phyloP scores from a whole-genome alignment of 2,888 invertebrate genomes.

The Cremastinae sp. region DNA sequence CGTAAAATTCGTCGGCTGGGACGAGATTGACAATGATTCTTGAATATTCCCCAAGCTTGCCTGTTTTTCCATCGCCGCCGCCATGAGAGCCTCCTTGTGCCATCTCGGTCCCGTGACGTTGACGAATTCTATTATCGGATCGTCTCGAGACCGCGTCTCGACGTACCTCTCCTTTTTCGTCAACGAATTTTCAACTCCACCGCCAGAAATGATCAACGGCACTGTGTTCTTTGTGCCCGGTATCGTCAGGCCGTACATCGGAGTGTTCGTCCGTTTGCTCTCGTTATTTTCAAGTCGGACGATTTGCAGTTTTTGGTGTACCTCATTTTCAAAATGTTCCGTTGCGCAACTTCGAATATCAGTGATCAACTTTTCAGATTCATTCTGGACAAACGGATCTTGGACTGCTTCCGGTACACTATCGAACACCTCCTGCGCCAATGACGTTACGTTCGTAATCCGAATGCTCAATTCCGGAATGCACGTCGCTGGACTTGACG shows the following conservation, averaged over 20 bases:
- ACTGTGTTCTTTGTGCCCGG: constrained; percentile 52
- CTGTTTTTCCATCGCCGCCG: constrained; percentile 1
- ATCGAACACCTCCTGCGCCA: constrained; percentile 70
- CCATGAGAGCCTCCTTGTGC: constrained; percentile 22
- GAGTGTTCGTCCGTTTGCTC: constrained; percentile 7
- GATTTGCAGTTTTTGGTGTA: constrained; percentile 34
- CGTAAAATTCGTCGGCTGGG: too few relatives aligned
- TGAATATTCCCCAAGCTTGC: too few relatives aligned
- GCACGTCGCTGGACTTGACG: background rate
- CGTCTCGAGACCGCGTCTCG: too few relatives aligned
- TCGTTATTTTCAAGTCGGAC: constrained; percentile 32
- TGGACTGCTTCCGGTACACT: constrained; percentile 52
- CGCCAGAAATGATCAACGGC: constrained; percentile 46
- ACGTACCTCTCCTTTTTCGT: too few relatives aligned
- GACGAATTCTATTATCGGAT: constrained; percentile 2
- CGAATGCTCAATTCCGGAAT: constrained; percentile 67
- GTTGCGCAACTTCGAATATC: too few relatives aligned
- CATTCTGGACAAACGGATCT: background rate
- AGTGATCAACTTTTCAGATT: too few relatives aligned
- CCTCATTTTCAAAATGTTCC: background rate
- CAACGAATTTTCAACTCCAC: background rate
- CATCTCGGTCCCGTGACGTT: constrained; percentile 31
- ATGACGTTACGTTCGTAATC: constrained; percentile 72
- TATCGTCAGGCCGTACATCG: constrained; percentile 52
- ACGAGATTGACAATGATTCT: too few relatives aligned